These are phyloP conservation scores for Dinomys branickii DNA, from an alignment of 2,113 vertebrate species.

Conservation along the genomic window DNA sequence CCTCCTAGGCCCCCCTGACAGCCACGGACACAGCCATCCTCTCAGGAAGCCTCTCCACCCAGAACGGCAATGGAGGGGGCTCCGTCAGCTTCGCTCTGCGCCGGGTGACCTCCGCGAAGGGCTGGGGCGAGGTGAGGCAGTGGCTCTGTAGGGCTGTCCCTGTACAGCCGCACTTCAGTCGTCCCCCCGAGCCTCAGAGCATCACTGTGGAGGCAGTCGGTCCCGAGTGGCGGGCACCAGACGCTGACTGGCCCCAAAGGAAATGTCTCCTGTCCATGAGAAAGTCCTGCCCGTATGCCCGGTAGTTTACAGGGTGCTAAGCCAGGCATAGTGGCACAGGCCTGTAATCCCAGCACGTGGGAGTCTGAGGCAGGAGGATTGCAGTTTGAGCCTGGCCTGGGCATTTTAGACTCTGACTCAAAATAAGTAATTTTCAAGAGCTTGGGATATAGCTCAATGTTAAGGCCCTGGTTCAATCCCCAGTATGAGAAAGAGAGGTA, in stretches of 20 bases:
- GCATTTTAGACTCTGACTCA: background rate
- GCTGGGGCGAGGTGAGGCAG: slow-evolving; percentile 95
- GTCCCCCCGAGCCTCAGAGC: background rate
- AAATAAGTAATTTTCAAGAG: background rate
- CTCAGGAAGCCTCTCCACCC: slow-evolving; percentile 97
- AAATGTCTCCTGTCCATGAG: background rate
- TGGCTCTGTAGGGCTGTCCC: rapidly evolving
- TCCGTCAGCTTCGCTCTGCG: slow-evolving; percentile 95
- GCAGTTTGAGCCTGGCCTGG: background rate
- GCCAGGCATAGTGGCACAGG: no score
- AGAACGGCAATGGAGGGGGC: slow-evolving; percentile 97
- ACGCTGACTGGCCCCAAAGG: background rate
- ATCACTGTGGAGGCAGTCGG: background rate
- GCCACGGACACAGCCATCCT: slow-evolving; percentile 96
- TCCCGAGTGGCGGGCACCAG: background rate
- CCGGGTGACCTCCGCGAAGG: slow-evolving; percentile 94
- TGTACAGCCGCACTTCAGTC: no score
- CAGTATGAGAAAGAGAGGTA: no score
- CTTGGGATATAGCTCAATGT: background rate
- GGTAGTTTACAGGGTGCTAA: no score
- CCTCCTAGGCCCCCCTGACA: slow-evolving; percentile 94
- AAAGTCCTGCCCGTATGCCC: rapidly evolving
- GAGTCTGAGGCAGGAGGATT: background rate
- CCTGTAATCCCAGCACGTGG: background rate
- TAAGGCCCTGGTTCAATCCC: background rate